Evolutionary conservation across 2,888 invertebrate genomes (phyloP).

Genomic region (Mechanitis messenoides): DNA sequence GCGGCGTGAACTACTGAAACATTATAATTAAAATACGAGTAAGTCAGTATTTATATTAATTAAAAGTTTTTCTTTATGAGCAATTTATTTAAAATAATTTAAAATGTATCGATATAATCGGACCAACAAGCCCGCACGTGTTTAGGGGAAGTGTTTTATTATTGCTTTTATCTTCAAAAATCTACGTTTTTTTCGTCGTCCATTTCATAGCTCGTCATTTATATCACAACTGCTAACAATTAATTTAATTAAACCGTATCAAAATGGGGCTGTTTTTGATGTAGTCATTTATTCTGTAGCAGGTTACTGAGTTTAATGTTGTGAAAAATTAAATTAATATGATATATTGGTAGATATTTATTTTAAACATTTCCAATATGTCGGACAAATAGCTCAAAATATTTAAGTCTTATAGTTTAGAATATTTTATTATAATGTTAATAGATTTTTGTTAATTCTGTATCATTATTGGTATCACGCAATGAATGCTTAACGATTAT

Average conservation of each 20-base stretch:
- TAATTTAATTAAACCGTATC: conserved; percentile 73
- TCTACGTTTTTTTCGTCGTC: conserved; percentile 56
- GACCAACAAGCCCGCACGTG: conserved; percentile 38
- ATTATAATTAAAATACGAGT: too few species aligned
- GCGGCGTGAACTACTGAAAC: too few species aligned
- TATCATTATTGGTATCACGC: too few species aligned
- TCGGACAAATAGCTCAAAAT: too few species aligned
- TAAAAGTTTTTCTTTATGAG: too few species aligned
- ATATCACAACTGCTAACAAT: conserved; percentile 68
- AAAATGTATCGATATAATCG: conserved; percentile 32
- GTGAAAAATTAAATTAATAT: conserved; percentile 25
- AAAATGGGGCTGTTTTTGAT: conserved; percentile 58
- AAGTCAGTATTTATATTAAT: too few species aligned
- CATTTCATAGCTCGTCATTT: conserved; percentile 68
- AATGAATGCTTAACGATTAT: too few species aligned
- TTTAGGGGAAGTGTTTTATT: conserved; percentile 68
- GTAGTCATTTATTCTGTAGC: conserved; percentile 53
- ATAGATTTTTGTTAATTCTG: too few species aligned
- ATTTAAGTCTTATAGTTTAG: too few species aligned
- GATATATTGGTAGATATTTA: background rate
- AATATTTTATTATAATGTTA: too few species aligned
- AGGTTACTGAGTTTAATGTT: conserved; percentile 42
- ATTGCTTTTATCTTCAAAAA: conserved; percentile 67
- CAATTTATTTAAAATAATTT: background rate
- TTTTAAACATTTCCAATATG: background rate